Evolutionary conservation across 1,140 invertebrate species (phyloP), one percentile per base, ranked within the genome.

Genomic region (Brachionus rotundiformis): DNA sequence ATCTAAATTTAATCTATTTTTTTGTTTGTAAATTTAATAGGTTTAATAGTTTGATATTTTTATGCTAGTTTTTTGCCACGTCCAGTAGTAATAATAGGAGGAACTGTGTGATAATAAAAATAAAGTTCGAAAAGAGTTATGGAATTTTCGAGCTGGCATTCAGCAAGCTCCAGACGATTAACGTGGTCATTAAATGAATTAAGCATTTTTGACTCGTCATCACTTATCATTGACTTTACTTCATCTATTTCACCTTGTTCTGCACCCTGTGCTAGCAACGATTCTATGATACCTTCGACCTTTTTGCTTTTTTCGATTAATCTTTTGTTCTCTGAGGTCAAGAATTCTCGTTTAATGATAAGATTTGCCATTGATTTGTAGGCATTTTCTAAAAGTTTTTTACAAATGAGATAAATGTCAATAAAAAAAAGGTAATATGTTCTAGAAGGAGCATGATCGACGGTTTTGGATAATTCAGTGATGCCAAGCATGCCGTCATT

Each of bases 301-400:
- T 77, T 77, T 59, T 77, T 77, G n/a, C 41, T 59, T 36, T 77
- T 77, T 49, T 49, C 75, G 7, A 77, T 29, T 31, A 77, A 33
- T 33, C 75, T 41, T 25, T 77, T 77, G 23, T 77, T 77, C 49
- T 77, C 75, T 27, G n/a, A 25, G 7, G 44, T 77, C 19, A 77
- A 19, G 49, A 33, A 59, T 16, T 77, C 31, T 27, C 41, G 23
- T 59, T 77, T 77, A 7, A 47, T 25, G 13, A 77, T 27, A 11
- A 77, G 36, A 59, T 77, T 77, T 4, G 39, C 33, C 75, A 77
- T 77, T 33, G 75, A 29, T 77, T 77, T 77, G 41, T 77, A 77
- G 23, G 27, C 27, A 59, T 77, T 77, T 33, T 77, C 44, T 13
- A 77, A 0, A 0, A 77, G 25, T 77, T 77, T 77, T 59, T 77